Evolutionary conservation across 1,140 invertebrate species (phyloP).

Genomic region (Holotrichia oblita): DNA sequence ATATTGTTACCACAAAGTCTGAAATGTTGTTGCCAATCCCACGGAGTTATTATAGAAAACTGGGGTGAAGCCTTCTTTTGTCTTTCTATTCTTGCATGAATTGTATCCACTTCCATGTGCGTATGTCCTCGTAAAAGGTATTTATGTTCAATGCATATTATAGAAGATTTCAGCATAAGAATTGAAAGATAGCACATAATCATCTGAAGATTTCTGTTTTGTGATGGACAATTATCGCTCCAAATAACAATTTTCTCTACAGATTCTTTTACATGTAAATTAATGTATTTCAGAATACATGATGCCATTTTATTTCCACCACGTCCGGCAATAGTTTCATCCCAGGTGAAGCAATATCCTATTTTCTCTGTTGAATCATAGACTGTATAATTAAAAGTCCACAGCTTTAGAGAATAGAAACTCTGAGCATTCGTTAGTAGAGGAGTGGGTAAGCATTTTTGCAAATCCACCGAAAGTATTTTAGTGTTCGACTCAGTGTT

Average conservation of each 20-base stretch:
- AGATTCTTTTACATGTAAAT: conserved; percentile 41
- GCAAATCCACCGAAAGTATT: conserved; percentile 43
- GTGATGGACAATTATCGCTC: no score
- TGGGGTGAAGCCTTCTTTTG: conserved; percentile 48
- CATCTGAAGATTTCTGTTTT: no score
- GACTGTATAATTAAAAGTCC: conserved; percentile 42
- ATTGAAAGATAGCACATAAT: conserved; percentile 42
- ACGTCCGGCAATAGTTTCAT: conserved; percentile 38
- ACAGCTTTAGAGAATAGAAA: conserved; percentile 44
- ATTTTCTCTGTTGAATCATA: conserved; percentile 43
- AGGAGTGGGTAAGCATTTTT: conserved; percentile 45
- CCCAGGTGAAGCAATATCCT: conserved; percentile 44
- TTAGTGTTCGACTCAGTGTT: conserved; percentile 40
- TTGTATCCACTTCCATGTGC: conserved; percentile 44
- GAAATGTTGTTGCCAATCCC: conserved; percentile 44
- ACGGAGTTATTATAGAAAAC: conserved; percentile 45
- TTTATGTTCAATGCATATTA: conserved; percentile 46
- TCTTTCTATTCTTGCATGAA: conserved; percentile 45
- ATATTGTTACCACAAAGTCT: conserved; percentile 42
- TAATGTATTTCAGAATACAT: conserved; percentile 43
- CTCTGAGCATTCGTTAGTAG: conserved; percentile 42
- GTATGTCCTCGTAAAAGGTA: conserved; percentile 45
- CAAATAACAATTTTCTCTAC: conserved; percentile 38
- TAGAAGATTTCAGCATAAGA: conserved; percentile 45
- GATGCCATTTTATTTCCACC: conserved; percentile 40